Conservation (phyloP, 2,113 vertebrate species). For the Patagioenas fasciata region DNA sequence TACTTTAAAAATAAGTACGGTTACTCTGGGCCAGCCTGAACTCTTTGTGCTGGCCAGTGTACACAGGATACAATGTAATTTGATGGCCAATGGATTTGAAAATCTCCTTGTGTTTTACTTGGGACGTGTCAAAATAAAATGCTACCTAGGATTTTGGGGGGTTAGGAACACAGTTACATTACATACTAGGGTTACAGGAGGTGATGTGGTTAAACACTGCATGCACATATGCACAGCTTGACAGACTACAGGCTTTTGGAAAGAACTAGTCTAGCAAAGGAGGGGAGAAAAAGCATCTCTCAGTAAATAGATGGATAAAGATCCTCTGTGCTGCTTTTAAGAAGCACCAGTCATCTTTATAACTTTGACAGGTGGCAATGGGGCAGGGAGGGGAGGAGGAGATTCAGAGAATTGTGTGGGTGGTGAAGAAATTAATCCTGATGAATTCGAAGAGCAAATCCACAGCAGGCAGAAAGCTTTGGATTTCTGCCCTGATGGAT, state of each 20-base stretch:
- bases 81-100: not conserved
- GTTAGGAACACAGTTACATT: not conserved
- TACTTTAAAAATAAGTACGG: not conserved
- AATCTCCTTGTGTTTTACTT: not conserved
- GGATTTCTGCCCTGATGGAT: conserved; percentile 54
- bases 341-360: conserved; percentile 27
- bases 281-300: conserved; percentile 15
- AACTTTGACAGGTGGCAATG: conserved; percentile 46
- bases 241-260: conserved; percentile 25
- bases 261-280: not conserved
- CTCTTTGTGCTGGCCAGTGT: not conserved
- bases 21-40: not conserved
- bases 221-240: not conserved
- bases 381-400: conserved; percentile 26
- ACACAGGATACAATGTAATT: not conserved
- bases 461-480: conserved; percentile 38
- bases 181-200: not conserved
- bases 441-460: conserved; percentile 63
- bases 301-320: conserved; percentile 33
- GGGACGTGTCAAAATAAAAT: not conserved
- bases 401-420: conserved; percentile 40
- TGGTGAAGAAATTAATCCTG: conserved; percentile 61
- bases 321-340: conserved; percentile 36
- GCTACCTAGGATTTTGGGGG: not conserved
- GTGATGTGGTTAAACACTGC: not conserved